phyloP scores from a whole-genome alignment of 2,888 invertebrate genomes.

The Cerceris ruficornis region DNA sequence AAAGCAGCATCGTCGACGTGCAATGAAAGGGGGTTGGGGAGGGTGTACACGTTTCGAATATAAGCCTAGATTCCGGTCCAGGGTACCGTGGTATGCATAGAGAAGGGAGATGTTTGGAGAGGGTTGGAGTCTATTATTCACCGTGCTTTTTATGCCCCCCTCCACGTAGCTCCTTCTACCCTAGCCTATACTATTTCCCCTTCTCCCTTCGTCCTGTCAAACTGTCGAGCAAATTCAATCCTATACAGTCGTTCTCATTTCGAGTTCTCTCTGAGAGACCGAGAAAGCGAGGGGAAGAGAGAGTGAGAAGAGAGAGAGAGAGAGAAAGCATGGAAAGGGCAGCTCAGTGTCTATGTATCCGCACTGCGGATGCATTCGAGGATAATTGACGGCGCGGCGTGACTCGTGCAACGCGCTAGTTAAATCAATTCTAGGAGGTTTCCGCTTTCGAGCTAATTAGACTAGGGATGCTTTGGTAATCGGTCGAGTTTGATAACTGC shows the following conservation, averaged over 20 bases:
- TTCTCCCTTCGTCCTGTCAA: constrained; percentile 71
- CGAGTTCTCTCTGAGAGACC: constrained; percentile 23
- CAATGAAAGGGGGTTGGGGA: constrained; percentile 15
- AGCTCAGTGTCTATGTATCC: constrained; percentile 31
- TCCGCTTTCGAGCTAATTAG: constrained; percentile 42
- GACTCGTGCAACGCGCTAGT: constrained; percentile 51
- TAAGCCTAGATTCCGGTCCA: constrained; percentile 69
- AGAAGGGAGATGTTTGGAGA: constrained; percentile 78
- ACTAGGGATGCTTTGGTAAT: constrained; percentile 20
- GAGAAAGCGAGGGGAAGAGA: constrained; percentile 24
- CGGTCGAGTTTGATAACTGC: constrained; percentile 16
- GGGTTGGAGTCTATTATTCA: constrained; percentile 80
- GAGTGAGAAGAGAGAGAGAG: background rate
- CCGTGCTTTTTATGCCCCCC: constrained; percentile 77
- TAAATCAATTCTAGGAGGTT: constrained; percentile 53
- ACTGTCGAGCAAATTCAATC: constrained; percentile 80
- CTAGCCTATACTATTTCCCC: constrained; percentile 50
- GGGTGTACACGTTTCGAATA: constrained; percentile 61
- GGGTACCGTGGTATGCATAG: constrained; percentile 71
- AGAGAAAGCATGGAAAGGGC: constrained; percentile 15
- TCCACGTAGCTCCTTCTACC: constrained; percentile 39
- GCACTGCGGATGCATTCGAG: constrained; percentile 55
- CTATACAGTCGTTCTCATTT: constrained; percentile 78
- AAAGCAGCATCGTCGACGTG: constrained; percentile 50
- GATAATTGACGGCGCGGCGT: constrained; percentile 59